These are phyloP conservation scores for Fringilla coelebs DNA, from an alignment of 2,797 vertebrate species.

Conservation along the genomic window DNA sequence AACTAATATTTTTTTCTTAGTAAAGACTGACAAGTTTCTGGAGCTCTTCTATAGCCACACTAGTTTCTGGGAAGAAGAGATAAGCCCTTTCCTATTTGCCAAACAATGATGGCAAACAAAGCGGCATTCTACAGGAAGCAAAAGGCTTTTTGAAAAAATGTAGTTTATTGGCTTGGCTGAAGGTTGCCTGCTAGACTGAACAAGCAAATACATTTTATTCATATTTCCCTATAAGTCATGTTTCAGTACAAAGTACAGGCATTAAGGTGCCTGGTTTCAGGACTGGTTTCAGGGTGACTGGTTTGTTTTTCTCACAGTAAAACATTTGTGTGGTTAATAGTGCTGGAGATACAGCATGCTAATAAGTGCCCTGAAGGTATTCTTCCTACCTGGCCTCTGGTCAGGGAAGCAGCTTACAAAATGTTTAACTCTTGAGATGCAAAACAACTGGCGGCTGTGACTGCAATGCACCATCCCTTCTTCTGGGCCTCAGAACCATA, in stretches of 20 bases:
- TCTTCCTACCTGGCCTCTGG: neutral
- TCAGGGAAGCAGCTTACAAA: neutral
- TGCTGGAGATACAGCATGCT: neutral
- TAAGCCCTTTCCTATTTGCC: constrained; percentile 52
- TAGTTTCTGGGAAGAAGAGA: constrained; percentile 57
- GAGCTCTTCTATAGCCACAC: constrained; percentile 30
- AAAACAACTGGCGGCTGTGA: neutral
- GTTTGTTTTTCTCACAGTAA: neutral
- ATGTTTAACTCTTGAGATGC: neutral
- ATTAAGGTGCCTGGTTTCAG: neutral
- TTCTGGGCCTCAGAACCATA: neutral
- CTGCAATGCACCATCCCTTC: neutral
- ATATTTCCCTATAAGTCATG: neutral
- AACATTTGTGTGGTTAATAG: neutral
- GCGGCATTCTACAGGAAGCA: neutral
- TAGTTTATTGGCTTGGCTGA: constrained; percentile 36
- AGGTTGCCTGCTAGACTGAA: neutral
- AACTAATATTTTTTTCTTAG: constrained; percentile 43
- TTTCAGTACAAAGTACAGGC: neutral
- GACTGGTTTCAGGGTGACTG: neutral
- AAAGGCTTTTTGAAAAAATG: constrained; percentile 2
- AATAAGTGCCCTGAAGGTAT: neutral
- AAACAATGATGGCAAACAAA: constrained; percentile 55
- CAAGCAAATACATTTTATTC: constrained; percentile 20
- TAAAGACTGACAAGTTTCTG: constrained; percentile 53